Percentiles rank a stretch among this genome's conserved stretches.
Evolutionary conservation across 2,888 invertebrate genomes (phyloP).

Genomic region (Pseudoips prasinana): DNA sequence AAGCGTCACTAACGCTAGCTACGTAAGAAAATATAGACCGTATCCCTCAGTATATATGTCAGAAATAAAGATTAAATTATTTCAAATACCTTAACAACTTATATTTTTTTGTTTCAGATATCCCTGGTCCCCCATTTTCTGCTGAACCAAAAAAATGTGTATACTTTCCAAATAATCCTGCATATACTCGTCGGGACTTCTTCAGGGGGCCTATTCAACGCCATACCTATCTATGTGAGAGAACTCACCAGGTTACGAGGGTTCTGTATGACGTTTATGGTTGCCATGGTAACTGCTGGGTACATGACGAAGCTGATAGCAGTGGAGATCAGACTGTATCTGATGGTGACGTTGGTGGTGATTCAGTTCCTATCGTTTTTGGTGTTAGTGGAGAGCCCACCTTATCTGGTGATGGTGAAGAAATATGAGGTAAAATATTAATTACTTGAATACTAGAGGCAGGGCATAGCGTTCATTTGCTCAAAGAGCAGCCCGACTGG

Average conservation of each 20-base stretch:
- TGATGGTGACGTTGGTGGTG: constrained; percentile 52
- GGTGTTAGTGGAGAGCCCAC: constrained; percentile 56
- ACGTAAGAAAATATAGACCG: too few relatives aligned
- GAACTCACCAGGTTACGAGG: constrained; percentile 51
- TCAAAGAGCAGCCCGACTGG: too few relatives aligned
- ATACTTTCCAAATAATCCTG: constrained; percentile 32
- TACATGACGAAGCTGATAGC: constrained; percentile 49
- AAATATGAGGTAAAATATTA: constrained; percentile 60
- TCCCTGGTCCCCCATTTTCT: constrained; percentile 58
- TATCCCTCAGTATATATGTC: too few relatives aligned
- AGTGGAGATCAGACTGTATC: constrained; percentile 47
- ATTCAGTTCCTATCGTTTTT: constrained; percentile 50
- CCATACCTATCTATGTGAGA: constrained; percentile 55
- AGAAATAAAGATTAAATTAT: too few relatives aligned
- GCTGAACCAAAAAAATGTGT: constrained; percentile 35
- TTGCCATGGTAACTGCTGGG: constrained; percentile 51
- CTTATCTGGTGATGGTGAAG: constrained; percentile 54
- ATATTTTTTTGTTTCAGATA: constrained; percentile 41
- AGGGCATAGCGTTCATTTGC: too few relatives aligned
- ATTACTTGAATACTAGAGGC: too few relatives aligned
- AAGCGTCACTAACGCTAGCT: too few relatives aligned
- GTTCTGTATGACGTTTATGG: constrained; percentile 42
- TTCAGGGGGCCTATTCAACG: constrained; percentile 55
- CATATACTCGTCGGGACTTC: constrained; percentile 56
- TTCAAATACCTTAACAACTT: too few relatives aligned